phyloP scores from a whole-genome alignment of 2,888 invertebrate species.

The Monochamus alternatus region DNA sequence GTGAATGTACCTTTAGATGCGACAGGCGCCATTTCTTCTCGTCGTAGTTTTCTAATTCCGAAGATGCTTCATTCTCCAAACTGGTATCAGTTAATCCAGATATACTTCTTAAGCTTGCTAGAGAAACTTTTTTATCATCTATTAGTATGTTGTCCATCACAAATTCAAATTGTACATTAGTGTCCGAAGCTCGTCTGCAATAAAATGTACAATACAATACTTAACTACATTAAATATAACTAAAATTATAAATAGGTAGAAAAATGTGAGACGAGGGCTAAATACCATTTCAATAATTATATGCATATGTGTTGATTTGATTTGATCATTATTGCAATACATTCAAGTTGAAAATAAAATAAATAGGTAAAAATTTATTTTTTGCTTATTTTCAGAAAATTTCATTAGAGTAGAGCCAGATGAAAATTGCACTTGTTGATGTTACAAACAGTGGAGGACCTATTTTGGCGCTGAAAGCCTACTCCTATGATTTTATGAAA shows the following conservation, averaged over 20 bases:
- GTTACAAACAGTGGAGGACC: too few relatives aligned
- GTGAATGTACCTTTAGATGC: slow-evolving; percentile 63
- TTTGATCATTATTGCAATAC: not conserved
- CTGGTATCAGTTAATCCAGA: slow-evolving; percentile 18
- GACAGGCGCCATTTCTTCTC: slow-evolving; percentile 64
- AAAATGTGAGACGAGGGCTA: not conserved
- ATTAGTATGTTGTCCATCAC: not conserved
- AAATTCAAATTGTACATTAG: not conserved
- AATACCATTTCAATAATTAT: not conserved
- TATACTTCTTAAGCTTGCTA: slow-evolving; percentile 22
- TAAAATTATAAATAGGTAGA: not conserved
- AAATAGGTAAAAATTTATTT: too few relatives aligned
- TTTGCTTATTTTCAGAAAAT: too few relatives aligned
- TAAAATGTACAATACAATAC: not conserved
- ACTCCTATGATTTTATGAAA: too few relatives aligned
- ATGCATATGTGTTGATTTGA: not conserved
- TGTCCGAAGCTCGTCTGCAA: not conserved
- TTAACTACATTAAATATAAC: too few relatives aligned
- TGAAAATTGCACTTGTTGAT: too few relatives aligned
- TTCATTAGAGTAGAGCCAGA: too few relatives aligned
- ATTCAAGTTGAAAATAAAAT: too few relatives aligned
- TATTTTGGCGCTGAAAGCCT: too few relatives aligned
- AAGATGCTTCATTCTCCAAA: not conserved
- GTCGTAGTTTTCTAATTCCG: slow-evolving; percentile 46
- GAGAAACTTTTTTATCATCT: slow-evolving; percentile 22